Evolutionary conservation across 2,797 vertebrate species (phyloP).

Genomic region (Diglossa cyanea): DNA sequence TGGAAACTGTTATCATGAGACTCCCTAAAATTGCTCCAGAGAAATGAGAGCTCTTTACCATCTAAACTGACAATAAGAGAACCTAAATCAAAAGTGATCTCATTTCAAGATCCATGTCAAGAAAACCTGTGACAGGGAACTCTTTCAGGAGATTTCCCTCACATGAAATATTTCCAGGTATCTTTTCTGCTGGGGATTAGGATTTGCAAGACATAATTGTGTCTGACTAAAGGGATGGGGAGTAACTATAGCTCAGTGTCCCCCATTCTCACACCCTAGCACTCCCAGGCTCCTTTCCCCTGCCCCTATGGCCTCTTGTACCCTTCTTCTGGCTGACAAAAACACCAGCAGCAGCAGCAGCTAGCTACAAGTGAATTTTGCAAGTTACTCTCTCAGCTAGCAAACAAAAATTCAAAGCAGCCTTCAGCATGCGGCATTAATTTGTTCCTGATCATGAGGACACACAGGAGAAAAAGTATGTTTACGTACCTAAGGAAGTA

Average conservation of each 20-base stretch:
- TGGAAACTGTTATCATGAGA: background rate
- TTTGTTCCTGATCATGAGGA: background rate
- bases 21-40: background rate
- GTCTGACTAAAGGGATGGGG: background rate
- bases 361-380: background rate
- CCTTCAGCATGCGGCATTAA: background rate
- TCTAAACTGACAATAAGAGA: background rate
- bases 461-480: background rate
- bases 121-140: background rate
- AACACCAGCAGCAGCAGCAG: background rate
- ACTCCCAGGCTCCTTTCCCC: background rate
- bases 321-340: background rate
- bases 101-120: background rate
- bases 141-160: background rate
- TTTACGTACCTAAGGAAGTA: background rate
- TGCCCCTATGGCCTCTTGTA: background rate
- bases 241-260: background rate
- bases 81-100: background rate
- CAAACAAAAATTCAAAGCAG: background rate
- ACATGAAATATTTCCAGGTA: background rate
- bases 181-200: background rate
- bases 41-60: background rate
- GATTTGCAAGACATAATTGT: background rate
- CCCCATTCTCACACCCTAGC: fast-evolving
- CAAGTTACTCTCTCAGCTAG: background rate